A percentile compares a stretch with the other conserved stretches of the same genome.
These are phyloP conservation scores for Orycteropus afer DNA, from an alignment of 2,113 vertebrate genomes.

Conservation along the genomic window DNA sequence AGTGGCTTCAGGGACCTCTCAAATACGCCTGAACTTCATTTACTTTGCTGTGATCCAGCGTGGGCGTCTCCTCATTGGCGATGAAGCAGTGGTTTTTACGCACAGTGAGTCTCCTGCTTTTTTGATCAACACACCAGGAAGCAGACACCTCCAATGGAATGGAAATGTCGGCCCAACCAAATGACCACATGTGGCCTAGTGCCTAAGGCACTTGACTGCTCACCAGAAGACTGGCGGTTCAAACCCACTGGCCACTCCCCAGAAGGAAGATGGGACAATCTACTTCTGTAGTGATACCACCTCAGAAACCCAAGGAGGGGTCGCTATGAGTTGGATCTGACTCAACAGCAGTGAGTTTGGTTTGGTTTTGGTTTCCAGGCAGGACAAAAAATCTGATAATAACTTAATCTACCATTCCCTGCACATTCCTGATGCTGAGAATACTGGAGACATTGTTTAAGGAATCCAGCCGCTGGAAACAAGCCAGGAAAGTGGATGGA, in stretches of 20 bases:
- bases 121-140: constrained; percentile 38
- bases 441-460: background rate
- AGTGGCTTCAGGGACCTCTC: background rate
- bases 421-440: background rate
- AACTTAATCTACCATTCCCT: background rate
- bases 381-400: constrained; percentile 27
- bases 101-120: background rate
- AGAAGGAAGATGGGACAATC: too few relatives aligned
- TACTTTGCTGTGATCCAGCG: background rate
- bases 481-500: background rate
- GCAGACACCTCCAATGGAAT: constrained; percentile 35
- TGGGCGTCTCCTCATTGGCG: background rate
- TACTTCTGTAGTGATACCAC: too few relatives aligned
- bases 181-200: constrained; percentile 62
- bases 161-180: constrained; percentile 40
- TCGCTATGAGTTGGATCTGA: too few relatives aligned
- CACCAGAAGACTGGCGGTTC: too few relatives aligned
- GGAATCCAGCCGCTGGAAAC: background rate
- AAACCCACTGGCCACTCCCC: too few relatives aligned
- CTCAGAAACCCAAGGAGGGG: too few relatives aligned
- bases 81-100: background rate
- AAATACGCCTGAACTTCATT: background rate
- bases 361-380: too few relatives aligned
- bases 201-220: too few relatives aligned
- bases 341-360: too few relatives aligned